Conservation (phyloP, 2,888 invertebrate genomes). For the Conomelus anceps region DNA sequence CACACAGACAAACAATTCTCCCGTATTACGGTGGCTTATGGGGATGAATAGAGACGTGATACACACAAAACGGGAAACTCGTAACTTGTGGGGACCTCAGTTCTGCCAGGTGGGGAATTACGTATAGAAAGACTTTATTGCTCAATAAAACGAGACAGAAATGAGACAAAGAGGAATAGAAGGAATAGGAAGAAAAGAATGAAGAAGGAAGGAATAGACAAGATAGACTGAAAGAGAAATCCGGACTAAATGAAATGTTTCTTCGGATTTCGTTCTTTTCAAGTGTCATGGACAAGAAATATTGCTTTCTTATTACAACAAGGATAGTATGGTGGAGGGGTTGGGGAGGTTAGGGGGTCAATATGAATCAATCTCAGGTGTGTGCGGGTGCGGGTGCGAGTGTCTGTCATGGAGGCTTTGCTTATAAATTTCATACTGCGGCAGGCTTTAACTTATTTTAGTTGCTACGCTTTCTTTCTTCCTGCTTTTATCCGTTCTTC, state of each 20-base stretch:
- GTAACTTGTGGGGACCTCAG: background rate
- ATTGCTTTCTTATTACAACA: background rate
- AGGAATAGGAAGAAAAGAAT: no score
- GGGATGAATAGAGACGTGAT: background rate
- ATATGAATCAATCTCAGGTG: background rate
- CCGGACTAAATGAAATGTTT: background rate
- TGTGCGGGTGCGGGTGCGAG: background rate
- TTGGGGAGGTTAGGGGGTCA: background rate
- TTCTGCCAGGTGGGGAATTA: background rate
- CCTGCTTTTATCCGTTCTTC: background rate
- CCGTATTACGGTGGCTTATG: background rate
- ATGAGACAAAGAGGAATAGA: background rate
- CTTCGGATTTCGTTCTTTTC: background rate
- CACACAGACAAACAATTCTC: background rate
- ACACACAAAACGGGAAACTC: background rate
- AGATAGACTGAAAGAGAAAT: no score
- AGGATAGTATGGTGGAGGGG: background rate
- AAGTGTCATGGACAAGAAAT: background rate
- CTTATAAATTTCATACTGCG: background rate
- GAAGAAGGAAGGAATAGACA: no score
- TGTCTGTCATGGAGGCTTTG: background rate
- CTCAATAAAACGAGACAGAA: background rate
- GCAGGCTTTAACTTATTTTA: background rate
- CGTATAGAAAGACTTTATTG: background rate
- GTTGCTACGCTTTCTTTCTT: no score